These are phyloP conservation scores for Archilochus colubris DNA, from an alignment of 2,113 vertebrate genomes.

Conservation along the genomic window DNA sequence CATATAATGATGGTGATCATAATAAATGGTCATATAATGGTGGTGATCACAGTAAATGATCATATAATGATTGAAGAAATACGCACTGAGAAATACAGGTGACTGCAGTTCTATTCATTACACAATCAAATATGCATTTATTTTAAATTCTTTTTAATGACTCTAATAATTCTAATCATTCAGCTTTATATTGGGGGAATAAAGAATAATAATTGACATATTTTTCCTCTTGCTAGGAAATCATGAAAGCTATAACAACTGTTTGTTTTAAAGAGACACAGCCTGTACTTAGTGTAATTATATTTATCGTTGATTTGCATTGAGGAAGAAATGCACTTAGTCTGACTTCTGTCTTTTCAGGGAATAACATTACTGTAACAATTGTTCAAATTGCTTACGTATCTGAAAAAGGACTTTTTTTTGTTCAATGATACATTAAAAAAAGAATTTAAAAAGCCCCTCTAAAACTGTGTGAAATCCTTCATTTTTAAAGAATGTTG, in stretches of 20 bases:
- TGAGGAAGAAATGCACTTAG: background rate
- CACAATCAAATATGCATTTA: background rate
- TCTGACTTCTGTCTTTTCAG: background rate
- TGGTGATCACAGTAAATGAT: background rate
- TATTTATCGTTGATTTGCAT: background rate
- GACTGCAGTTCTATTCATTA: background rate
- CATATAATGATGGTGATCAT: background rate
- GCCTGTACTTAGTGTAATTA: background rate
- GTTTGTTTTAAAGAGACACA: background rate
- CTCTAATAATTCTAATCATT: background rate
- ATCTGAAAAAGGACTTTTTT: background rate
- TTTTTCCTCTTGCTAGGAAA: background rate
- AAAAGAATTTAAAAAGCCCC: background rate
- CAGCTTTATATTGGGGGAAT: background rate
- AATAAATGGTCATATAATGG: background rate
- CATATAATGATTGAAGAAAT: background rate
- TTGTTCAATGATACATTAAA: background rate
- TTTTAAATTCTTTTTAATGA: background rate
- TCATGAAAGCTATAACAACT: background rate
- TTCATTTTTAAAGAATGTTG: background rate
- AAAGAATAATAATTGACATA: background rate
- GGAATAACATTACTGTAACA: background rate
- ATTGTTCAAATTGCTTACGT: background rate
- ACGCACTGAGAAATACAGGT: background rate
- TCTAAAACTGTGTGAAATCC: background rate